Base-by-base conservation (phyloP, 2,797 vertebrate species). In the Oophaga sylvatica region DNA sequence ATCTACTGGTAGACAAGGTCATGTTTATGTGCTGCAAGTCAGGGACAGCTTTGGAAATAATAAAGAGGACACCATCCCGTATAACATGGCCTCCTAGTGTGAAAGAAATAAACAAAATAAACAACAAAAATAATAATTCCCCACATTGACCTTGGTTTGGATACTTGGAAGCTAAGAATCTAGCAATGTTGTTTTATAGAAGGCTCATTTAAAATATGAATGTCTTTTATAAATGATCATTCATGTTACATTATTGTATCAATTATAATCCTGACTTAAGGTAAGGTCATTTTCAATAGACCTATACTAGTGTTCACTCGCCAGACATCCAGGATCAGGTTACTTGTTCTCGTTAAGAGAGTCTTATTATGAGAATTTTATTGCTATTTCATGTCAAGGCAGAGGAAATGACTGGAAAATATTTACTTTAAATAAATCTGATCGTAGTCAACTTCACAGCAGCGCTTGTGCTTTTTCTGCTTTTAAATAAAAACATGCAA, bases 401-500 rank as follows among this genome's bases (percentile, higher is more conserved):
- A 86, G 62, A 80, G 80, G 87, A 88, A 20, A 63, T 60, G 79
- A 85, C 48, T 77, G 10, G 81, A 62, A 92, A 82, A 80, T 77
- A 77, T 87, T 84, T 89, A 35, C 90, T 87, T 91, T 90, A 56
- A n/a, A 35, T 81, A 90, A 89, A 90, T 84, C 78, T 84, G 67
- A 76, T 81, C 86, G 75, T 84, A 90, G 70, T 53, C 89, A 92
- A 90, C 90, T 92, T 91, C 88, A 89, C 91, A 89, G 81, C 48
- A 71, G 19, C 31, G 41, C 60, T 73, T 87, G 59, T 86, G 53
- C 56, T 82, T 77, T 82, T 83, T 89, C 29, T 86, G 53, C 67
- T 53, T 78, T 70, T 35, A 62, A 73, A 87, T 81, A 76, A 87
- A 80, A 88, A 84, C 81, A 80, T 80, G 75, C 81, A 86, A 86